Percentiles rank a stretch among this genome's conserved stretches.
phyloP scores from a whole-genome alignment of 2,888 invertebrate species.

The Acanthoscelides obtectus region DNA sequence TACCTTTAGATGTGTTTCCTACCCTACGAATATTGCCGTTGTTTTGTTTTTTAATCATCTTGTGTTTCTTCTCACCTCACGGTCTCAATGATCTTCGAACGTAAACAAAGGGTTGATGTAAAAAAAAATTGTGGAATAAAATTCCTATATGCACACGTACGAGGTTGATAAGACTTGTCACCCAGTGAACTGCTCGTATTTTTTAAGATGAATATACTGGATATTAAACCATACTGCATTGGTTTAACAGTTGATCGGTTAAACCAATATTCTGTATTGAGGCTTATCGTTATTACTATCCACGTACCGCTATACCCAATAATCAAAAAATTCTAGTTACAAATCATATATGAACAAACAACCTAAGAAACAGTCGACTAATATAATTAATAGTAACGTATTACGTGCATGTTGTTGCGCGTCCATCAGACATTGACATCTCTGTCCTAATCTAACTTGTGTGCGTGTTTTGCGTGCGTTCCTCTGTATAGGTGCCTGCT shows the following conservation, averaged over 20 bases:
- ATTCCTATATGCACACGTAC: no score
- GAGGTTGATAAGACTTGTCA: no score
- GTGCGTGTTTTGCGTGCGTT: constrained; percentile 32
- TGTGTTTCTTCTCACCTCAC: no score
- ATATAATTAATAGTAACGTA: neutral
- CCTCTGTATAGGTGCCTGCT: constrained; percentile 80
- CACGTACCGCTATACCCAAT: neutral
- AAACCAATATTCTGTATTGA: neutral
- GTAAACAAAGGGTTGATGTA: no score
- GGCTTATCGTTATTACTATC: neutral
- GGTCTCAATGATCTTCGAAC: no score
- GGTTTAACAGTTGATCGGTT: neutral
- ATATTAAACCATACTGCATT: no score
- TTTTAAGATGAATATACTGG: no score
- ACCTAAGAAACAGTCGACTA: neutral
- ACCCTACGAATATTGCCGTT: no score
- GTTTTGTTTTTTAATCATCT: no score
- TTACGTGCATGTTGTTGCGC: neutral
- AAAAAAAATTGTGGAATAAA: no score
- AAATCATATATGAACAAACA: neutral
- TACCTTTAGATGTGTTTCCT: no score
- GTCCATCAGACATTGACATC: neutral
- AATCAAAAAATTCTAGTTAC: neutral
- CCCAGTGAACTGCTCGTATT: no score
- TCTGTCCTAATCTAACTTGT: neutral